Conservation (phyloP, 2,888 invertebrate species). For the Synergus japonicus region DNA sequence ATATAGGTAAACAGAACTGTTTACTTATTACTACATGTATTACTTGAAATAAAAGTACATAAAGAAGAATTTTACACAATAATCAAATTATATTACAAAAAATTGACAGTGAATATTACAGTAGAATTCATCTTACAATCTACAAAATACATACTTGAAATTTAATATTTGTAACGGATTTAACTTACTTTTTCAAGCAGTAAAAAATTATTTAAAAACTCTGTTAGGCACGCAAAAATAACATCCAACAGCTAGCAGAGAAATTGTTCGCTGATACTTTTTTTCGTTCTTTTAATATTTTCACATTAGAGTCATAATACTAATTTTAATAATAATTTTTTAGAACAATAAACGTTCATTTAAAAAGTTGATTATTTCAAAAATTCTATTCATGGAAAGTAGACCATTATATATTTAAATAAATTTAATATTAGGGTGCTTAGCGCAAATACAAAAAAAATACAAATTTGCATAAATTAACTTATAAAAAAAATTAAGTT, state of each 20-base stretch:
- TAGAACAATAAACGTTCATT: neutral
- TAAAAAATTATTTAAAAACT: neutral
- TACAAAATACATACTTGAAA: neutral
- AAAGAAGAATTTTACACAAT: neutral
- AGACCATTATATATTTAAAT: neutral
- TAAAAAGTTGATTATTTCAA: neutral
- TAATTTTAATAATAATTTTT: neutral
- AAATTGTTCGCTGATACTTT: neutral
- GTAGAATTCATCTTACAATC: neutral
- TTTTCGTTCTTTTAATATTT: neutral
- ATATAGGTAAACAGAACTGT: neutral
- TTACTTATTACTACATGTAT: neutral
- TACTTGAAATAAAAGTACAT: neutral
- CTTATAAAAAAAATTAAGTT: neutral
- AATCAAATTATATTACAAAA: slow-evolving; percentile 2
- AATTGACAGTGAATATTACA: neutral
- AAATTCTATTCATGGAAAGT: neutral
- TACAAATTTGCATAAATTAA: neutral
- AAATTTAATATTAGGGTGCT: too few species aligned
- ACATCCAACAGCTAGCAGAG: neutral
- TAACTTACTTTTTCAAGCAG: neutral
- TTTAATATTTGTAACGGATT: neutral
- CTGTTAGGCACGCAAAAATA: neutral
- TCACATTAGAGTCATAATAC: neutral
- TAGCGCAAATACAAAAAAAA: neutral